Base-by-base conservation (phyloP, 2,888 invertebrate species). In the Brenthis ino region DNA sequence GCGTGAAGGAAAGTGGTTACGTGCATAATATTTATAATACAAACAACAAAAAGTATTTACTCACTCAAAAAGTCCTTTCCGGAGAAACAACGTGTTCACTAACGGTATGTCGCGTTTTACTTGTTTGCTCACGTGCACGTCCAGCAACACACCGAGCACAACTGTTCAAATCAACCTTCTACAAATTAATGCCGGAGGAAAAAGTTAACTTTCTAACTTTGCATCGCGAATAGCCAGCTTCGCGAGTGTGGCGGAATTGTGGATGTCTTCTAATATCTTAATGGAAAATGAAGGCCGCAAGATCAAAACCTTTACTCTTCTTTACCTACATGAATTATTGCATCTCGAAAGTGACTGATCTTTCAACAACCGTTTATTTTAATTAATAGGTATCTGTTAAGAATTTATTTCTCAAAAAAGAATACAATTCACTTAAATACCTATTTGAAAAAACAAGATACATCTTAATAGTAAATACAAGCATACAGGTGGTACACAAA, bases 201-300 rank as follows among this genome's bases (percentile, higher is more conserved):
- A 87, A 87, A 88, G 83, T 83, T 84, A 84, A 89, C 92, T 92
- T 92, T 92, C 92, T 91, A 92, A 88, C 87, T 83, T 81, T 80
- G 83, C 84, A 86, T 88, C 77, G 87, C 89, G 83, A 86, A 85
- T 82, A 60, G 57, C 11, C 67, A 63, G 56, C 51, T 50, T 47
- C 57, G 33, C 69, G 67, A 57, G 68, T 56, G 60, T 57, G 55
- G 57, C 54, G 57, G 64, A 50, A 54, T 66, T 54, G 65, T 57
- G 48, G 72, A 58, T 53, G 33, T 53, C 68, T 64, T 37, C 58
- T 43, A 48, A 24, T 57, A 67, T 53, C 67, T 8, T 24, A 24
- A 50, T 65, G 48, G 16, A 72, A 70, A 71, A 74, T 72, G 60
- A 69, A 72, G 71, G 72, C 67, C 70, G 67, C 57, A 54, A 68